Percentiles rank a stretch among this genome's conserved stretches.
Conservation (phyloP, 2,888 invertebrate species). For the Zele albiditarsus region DNA sequence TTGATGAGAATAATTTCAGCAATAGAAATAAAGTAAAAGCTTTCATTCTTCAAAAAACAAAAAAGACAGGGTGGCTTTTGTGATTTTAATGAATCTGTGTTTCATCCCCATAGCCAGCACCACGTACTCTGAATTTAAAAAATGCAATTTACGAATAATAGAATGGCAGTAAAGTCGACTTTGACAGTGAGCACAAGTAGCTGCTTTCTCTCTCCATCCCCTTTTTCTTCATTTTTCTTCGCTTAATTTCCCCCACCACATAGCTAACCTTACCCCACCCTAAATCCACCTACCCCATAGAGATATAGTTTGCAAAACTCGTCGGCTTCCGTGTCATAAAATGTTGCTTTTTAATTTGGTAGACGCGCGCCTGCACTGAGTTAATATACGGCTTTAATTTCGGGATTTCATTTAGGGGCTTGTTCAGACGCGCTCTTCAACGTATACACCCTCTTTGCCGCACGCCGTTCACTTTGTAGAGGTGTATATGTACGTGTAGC, state of each 20-base stretch:
- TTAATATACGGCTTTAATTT: constrained; percentile 72
- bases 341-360: constrained; percentile 72
- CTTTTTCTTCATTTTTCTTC: constrained; percentile 38
- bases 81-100: too few species aligned
- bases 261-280: background rate
- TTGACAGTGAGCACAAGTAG: background rate
- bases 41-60: too few species aligned
- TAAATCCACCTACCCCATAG: constrained; percentile 44
- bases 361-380: constrained; percentile 57
- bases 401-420: constrained; percentile 66
- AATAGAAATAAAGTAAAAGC: background rate
- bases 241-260: constrained; percentile 13
- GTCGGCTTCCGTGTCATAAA: constrained; percentile 60
- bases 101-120: background rate
- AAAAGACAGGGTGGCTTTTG: too few species aligned
- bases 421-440: constrained; percentile 39
- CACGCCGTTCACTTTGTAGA: constrained; percentile 37
- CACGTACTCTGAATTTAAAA: constrained; percentile 66
- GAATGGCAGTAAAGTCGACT: constrained; percentile 55
- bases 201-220: constrained; percentile 32
- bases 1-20: background rate
- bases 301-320: constrained; percentile 37
- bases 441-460: constrained; percentile 45
- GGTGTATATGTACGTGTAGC: background rate
- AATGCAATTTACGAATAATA: constrained; percentile 70